Evolutionary conservation across 2,113 vertebrate genomes (phyloP), one percentile per base, ranked within the genome.

Genomic region (Neopipo cinnamomea): DNA sequence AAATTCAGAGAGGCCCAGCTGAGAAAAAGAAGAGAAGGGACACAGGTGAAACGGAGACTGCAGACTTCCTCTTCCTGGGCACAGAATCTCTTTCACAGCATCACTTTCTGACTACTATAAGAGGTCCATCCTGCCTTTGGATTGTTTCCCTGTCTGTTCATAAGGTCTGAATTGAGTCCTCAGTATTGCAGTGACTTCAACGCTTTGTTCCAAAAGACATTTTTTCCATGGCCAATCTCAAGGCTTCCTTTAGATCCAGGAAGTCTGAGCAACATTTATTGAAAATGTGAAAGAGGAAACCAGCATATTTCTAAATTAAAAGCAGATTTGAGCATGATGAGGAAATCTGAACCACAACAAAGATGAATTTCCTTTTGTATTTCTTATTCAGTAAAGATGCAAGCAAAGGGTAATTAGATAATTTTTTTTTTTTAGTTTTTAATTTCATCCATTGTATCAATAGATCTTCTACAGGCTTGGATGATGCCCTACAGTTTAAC

Each of bases 201-300:
- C 1, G 1, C 24, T 93, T 80, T 73, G n/a, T 59, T 52, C 66
- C 59, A 89, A 44, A 56, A 55, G 11, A 35, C 15, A 14, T 72
- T 82, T 89, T 55, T 67, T 73, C 70, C 24, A 41, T 58, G n/a
- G 41, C 35, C 49, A 86, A 52, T 73, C 55, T 44, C 63, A 65
- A 76, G 28, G 20, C 41, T 75, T 94, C 61, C 49, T 76, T 37
- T 88, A 86, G 42, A 92, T 66, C 31, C 63, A 71, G 74, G 75
- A 87, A 81, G 46, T 71, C 75, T 79, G 65, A 90, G 83, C 24
- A 93, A 71, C 47, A 19, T 66, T 77, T 79, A 91, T 78, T 59
- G 85, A 93, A 95, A 96, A 96, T 50, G 20, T 90, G 89, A 92
- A 86, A 96, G 85, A 75, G 95, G 88, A 91, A 93, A 59, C 79